Evolutionary conservation across 2,797 vertebrate genomes (phyloP).

Genomic region (Miichthys miiuy): DNA sequence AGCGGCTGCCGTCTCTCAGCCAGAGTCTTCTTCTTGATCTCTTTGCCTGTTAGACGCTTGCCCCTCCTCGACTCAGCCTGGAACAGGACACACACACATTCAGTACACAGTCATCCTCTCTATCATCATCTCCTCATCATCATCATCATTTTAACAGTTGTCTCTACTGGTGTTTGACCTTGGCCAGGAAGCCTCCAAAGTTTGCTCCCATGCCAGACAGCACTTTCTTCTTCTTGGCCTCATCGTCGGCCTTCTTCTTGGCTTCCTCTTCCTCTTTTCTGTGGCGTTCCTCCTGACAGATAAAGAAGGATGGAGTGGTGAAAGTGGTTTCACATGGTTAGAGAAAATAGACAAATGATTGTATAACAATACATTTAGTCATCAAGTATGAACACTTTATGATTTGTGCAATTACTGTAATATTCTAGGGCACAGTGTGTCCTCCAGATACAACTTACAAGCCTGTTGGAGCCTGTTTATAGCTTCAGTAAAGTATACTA

Average conservation of each 20-base stretch:
- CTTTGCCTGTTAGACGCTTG: slow-evolving; percentile 89
- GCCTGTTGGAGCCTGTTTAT: no score
- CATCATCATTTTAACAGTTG: not conserved
- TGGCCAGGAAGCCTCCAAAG: slow-evolving; percentile 92
- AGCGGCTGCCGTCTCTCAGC: slow-evolving; percentile 86
- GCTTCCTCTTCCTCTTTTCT: slow-evolving; percentile 94
- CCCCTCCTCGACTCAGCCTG: slow-evolving; percentile 86
- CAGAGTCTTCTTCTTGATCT: slow-evolving; percentile 90
- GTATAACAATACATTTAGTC: not conserved
- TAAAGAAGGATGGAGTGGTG: not conserved
- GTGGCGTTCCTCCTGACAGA: slow-evolving; percentile 90
- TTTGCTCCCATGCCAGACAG: slow-evolving; percentile 93
- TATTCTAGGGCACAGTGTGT: no score
- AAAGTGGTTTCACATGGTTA: not conserved
- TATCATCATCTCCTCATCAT: not conserved
- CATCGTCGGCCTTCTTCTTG: slow-evolving; percentile 91
- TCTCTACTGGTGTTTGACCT: slow-evolving; percentile 76
- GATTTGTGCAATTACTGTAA: not conserved
- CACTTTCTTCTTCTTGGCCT: slow-evolving; percentile 94
- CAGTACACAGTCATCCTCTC: not conserved
- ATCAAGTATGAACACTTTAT: not conserved
- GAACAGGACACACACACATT: slow-evolving; percentile 9
- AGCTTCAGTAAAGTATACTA: no score
- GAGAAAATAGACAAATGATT: not conserved
- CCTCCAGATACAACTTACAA: no score